A percentile compares a stretch with the other conserved stretches of the same genome.
Evolutionary conservation across 2,888 invertebrate genomes (phyloP).

Genomic region (Elgonia sp.): DNA sequence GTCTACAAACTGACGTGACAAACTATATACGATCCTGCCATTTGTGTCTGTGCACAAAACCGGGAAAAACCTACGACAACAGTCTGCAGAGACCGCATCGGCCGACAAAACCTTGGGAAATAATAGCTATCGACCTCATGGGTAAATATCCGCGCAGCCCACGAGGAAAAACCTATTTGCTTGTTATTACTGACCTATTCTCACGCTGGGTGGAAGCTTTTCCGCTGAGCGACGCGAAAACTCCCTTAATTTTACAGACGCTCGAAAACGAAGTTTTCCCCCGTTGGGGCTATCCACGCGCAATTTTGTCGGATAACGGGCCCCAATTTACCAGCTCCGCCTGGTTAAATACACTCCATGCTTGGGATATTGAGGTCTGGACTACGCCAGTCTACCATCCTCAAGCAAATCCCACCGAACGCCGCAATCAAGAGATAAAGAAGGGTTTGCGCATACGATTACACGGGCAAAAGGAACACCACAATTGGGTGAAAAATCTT

Average conservation of each 20-base stretch:
- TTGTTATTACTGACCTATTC: conserved; percentile 42
- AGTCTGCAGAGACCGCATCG: background rate
- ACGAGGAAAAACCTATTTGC: conserved; percentile 31
- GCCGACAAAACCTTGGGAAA: too few species aligned
- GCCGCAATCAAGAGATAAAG: conserved; percentile 43
- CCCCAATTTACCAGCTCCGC: conserved; percentile 23
- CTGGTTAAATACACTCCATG: too few species aligned
- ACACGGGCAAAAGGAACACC: background rate
- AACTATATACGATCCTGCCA: too few species aligned
- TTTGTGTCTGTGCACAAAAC: background rate
- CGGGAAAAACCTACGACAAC: conserved; percentile 6
- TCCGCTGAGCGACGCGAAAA: conserved; percentile 9
- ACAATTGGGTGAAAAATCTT: conserved; percentile 25
- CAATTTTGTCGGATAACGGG: conserved; percentile 21
- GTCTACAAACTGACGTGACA: conserved; percentile 6
- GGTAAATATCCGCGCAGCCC: conserved; percentile 36
- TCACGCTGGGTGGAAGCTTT: conserved; percentile 47
- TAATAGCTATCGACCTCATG: conserved; percentile 51
- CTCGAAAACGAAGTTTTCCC: conserved; percentile 18
- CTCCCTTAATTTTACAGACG: background rate
- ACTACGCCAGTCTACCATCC: conserved; percentile 53
- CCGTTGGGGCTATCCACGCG: conserved; percentile 11
- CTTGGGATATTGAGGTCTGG: conserved; percentile 42
- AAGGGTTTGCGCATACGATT: conserved; percentile 30
- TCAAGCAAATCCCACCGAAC: conserved; percentile 39